These are phyloP conservation scores for Pseudomyrmex gracilis DNA, from an alignment of 1,140 invertebrate species.

Conservation along the genomic window DNA sequence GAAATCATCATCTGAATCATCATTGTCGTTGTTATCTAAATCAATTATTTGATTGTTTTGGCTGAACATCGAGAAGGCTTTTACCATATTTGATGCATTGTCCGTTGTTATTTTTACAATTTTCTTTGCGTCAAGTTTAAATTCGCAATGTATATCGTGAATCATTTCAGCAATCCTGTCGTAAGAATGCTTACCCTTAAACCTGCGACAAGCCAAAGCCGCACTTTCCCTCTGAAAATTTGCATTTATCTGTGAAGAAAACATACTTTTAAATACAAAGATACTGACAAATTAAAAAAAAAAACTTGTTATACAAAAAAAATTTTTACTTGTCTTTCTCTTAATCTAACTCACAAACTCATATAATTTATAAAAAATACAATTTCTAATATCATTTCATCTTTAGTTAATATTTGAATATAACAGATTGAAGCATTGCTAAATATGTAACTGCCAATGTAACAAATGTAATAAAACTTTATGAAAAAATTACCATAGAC, in stretches of 20 bases:
- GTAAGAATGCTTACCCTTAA: slow-evolving; percentile 68
- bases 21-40: slow-evolving; percentile 18
- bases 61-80: slow-evolving; percentile 27
- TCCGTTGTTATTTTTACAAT: slow-evolving; percentile 41
- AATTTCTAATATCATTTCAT: slow-evolving; percentile 19
- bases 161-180: slow-evolving; percentile 50
- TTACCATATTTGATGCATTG: slow-evolving; percentile 51
- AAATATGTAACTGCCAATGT: slow-evolving; percentile 18
- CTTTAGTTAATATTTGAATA: slow-evolving; percentile 18
- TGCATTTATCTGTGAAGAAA: slow-evolving; percentile 23
- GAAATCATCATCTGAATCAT: slow-evolving; percentile 23
- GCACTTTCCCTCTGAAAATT: slow-evolving; percentile 24
- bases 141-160: slow-evolving; percentile 34
- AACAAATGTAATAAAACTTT: slow-evolving; percentile 12
- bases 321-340: background rate
- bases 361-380: slow-evolving; percentile 7
- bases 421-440: background rate
- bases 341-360: background rate
- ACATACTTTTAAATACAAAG: slow-evolving; percentile 16
- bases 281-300: slow-evolving; percentile 2
- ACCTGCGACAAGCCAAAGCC: slow-evolving; percentile 62
- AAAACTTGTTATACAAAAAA: slow-evolving; percentile 16
- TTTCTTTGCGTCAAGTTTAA: slow-evolving; percentile 20
- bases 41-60: slow-evolving; percentile 9
- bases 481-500: background rate